Conservation (phyloP, 2,797 vertebrate genomes). For the Darevskia mixta region DNA sequence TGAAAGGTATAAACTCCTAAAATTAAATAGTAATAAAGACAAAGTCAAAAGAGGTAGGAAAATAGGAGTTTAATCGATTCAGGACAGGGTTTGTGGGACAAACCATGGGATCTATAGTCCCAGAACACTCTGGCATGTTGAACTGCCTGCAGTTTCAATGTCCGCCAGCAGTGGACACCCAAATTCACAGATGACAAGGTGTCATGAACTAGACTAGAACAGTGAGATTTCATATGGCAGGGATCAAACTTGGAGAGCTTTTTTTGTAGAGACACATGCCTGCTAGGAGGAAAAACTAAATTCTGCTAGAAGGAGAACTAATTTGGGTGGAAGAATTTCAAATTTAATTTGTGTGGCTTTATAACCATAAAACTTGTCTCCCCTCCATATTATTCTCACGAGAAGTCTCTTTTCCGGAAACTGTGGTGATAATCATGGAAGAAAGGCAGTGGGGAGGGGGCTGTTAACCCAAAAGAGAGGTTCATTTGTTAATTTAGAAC, state of each 20-base stretch:
- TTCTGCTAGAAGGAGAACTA: background rate
- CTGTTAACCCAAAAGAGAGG: background rate
- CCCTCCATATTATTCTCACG: background rate
- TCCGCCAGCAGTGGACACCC: background rate
- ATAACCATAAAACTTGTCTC: background rate
- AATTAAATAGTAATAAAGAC: background rate
- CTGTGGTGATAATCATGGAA: background rate
- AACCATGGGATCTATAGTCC: background rate
- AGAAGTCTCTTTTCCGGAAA: background rate
- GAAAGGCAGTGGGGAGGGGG: too few species aligned
- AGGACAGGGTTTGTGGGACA: background rate
- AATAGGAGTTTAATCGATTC: background rate
- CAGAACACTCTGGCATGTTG: background rate
- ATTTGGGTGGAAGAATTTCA: background rate
- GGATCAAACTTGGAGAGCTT: background rate
- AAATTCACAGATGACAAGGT: background rate
- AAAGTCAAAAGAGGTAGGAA: background rate
- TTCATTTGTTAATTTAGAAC: background rate
- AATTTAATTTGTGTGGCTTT: background rate
- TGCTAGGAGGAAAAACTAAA: background rate
- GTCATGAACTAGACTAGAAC: background rate
- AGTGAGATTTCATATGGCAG: background rate
- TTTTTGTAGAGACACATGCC: background rate
- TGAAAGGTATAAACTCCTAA: background rate
- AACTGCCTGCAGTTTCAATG: background rate